Evolutionary conservation across 2,888 invertebrate genomes (phyloP), one percentile per base, ranked within the genome.

Genomic region (Rotaria sp.): DNA sequence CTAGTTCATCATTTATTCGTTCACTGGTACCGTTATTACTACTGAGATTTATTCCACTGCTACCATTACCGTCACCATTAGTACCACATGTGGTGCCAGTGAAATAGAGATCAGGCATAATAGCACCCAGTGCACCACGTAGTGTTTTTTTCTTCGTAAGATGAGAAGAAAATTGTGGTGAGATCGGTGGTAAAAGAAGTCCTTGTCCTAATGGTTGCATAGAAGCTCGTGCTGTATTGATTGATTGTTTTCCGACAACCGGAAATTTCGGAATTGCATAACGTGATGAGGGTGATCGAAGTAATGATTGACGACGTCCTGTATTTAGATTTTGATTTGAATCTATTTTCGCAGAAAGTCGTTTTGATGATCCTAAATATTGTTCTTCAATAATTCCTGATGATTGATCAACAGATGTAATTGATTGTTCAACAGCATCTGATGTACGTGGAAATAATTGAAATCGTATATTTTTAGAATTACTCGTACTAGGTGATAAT

Each of bases 251-350:
- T 80, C 26, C 80, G 24, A 21, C 11, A 80, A 45, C 38, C 24
- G 80, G 80, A 45, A 80, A 80, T 45, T 80, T 80, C n/a, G 80
- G 80, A 45, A 80, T 80, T 2, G 80, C 45, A 45, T 80, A 80
- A 45, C 80, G 80, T 26, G 80, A 26, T 13, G 80, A 80, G 45
- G 80, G 80, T 80, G 80, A 80, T 4, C 80, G 80, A 13, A 80
- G 45, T 45, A 80, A n/a, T 45, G 80, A 80, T 80, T 45, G 80
- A n/a, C 80, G 41, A 26, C 45, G 41, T 26, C 26, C 26, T 26
- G 80, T 10, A 67, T 67, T 35, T 0, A 21, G 1, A 35, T 35
- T 35, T 38, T 67, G 67, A 21, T 67, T 18, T 21, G 30, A 35
- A 21, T 67, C 67, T 10, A 80, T 45, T 80, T 41, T 45, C 26